Percentiles rank a stretch among this genome's conserved stretches.
These are phyloP conservation scores for Rotaria socialis DNA, from an alignment of 2,888 invertebrate genomes.

Conservation along the genomic window DNA sequence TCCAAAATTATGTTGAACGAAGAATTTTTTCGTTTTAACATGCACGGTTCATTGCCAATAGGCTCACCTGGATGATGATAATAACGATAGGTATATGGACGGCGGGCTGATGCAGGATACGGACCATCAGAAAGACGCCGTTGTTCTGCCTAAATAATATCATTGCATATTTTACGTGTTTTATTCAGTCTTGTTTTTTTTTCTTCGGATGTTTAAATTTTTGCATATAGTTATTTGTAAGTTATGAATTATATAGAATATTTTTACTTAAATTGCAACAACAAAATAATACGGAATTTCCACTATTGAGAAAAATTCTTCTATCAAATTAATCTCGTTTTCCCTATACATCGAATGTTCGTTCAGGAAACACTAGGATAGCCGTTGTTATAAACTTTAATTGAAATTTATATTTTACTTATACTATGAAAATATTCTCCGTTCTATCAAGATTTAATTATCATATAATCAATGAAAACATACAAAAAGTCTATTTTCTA, in stretches of 20 bases:
- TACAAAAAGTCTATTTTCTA: too few relatives aligned
- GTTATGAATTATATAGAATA: too few relatives aligned
- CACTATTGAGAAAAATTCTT: neutral
- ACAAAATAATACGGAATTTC: too few relatives aligned
- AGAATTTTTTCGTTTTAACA: conserved; percentile 19
- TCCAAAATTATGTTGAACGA: neutral
- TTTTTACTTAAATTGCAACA: too few relatives aligned
- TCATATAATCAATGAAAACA: too few relatives aligned
- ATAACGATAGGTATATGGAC: neutral
- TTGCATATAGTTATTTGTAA: too few relatives aligned
- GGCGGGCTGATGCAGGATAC: neutral
- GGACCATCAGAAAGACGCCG: conserved; percentile 25
- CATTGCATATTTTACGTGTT: neutral
- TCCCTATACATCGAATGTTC: neutral
- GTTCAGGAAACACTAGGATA: too few relatives aligned
- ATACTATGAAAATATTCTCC: neutral
- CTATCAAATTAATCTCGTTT: neutral
- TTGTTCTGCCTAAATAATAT: conserved; percentile 23
- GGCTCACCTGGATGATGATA: conserved; percentile 4
- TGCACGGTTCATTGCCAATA: neutral
- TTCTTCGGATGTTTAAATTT: too few relatives aligned
- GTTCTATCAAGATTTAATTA: too few relatives aligned
- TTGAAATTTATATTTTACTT: neutral
- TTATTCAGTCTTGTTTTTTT: too few relatives aligned
- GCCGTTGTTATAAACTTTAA: too few relatives aligned